Percentiles rank a stretch among this genome's conserved stretches.
Evolutionary conservation across 2,888 invertebrate species (phyloP).

Genomic region (Drosophila nigricruria): DNA sequence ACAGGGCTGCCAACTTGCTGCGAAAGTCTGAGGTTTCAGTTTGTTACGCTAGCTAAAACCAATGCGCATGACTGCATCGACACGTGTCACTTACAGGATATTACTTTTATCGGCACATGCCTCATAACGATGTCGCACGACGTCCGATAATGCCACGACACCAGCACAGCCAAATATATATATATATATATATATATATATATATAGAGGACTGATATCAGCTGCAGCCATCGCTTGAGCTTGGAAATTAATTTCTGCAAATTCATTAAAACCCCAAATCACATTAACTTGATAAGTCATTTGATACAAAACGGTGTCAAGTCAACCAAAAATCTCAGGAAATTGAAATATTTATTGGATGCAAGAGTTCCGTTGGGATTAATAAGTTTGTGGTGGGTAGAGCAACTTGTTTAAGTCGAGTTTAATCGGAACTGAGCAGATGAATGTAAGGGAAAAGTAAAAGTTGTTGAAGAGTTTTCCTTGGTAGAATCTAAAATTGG

Average conservation of each 20-base stretch:
- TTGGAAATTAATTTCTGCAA: constrained; percentile 72
- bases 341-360: constrained; percentile 68
- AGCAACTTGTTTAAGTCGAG: background rate
- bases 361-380: constrained; percentile 20
- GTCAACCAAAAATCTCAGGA: constrained; percentile 67
- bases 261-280: constrained; percentile 72
- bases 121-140: constrained; percentile 52
- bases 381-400: background rate
- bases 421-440: background rate
- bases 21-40: constrained; percentile 18
- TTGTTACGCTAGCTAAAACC: constrained; percentile 5
- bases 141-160: constrained; percentile 47
- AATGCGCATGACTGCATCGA: constrained; percentile 59
- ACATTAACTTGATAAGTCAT: constrained; percentile 70
- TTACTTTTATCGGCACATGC: constrained; percentile 75
- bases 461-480: background rate
- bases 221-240: constrained; percentile 39
- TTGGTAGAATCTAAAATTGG: too few species aligned
- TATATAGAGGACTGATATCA: constrained; percentile 25
- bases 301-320: constrained; percentile 69
- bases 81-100: constrained; percentile 74
- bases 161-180: constrained; percentile 2
- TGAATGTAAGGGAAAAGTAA: background rate
- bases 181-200: constrained; percentile 15
- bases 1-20: constrained; percentile 28